These are phyloP conservation scores for Indicator indicator DNA, from an alignment of 2,113 vertebrate species.

Conservation along the genomic window DNA sequence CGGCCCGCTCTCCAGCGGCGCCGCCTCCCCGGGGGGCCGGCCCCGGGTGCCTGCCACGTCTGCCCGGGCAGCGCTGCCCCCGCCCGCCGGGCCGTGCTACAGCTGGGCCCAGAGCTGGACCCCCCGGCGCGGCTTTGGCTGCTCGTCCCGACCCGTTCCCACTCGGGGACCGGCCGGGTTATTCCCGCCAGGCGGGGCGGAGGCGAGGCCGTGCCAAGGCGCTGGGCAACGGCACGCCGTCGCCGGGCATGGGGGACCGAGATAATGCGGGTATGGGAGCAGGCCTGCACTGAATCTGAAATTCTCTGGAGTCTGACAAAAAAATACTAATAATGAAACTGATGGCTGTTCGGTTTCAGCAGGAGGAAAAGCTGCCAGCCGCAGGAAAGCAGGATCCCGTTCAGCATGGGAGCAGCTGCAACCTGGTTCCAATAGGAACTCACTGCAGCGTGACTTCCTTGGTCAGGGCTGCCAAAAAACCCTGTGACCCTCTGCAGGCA, in stretches of 20 bases:
- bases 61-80: background rate
- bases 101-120: background rate
- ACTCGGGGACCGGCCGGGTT: too few relatives aligned
- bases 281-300: accelerated
- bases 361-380: background rate
- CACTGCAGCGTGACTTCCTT: background rate
- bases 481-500: accelerated
- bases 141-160: accelerated
- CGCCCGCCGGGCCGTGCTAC: background rate
- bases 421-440: background rate
- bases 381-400: accelerated
- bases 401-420: background rate
- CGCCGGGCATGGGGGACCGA: accelerated
- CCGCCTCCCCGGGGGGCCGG: background rate
- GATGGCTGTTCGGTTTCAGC: background rate
- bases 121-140: accelerated
- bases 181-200: accelerated
- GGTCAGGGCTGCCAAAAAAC: background rate
- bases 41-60: slow-evolving; percentile 22
- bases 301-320: background rate
- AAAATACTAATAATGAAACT: too few relatives aligned
- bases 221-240: accelerated
- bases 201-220: accelerated
- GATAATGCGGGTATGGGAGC: accelerated
- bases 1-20: background rate